phyloP scores from a whole-genome alignment of 2,113 vertebrate genomes.

The Melanerpes aurifrons region DNA sequence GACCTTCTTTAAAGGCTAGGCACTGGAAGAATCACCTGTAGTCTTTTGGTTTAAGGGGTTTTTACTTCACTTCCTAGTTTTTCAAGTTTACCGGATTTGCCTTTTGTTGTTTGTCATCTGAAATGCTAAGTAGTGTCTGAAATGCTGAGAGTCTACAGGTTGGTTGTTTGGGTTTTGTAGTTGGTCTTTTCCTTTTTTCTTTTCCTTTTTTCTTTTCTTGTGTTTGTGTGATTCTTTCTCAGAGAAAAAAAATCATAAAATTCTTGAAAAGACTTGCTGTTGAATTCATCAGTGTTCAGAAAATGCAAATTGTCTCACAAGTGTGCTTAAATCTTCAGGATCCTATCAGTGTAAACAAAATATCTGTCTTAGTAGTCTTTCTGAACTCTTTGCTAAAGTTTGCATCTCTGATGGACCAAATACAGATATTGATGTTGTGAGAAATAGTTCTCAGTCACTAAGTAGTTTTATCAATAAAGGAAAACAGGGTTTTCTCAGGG shows the following conservation, averaged over 20 bases:
- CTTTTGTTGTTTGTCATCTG: not conserved
- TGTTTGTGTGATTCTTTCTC: not conserved
- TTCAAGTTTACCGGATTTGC: not conserved
- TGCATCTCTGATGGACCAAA: not conserved
- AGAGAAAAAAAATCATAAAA: not conserved
- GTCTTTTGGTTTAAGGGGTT: not conserved
- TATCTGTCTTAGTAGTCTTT: not conserved
- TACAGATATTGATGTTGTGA: not conserved
- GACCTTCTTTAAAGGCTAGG: not conserved
- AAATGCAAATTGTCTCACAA: not conserved
- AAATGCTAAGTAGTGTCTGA: too few species aligned
- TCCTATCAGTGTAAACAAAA: not conserved
- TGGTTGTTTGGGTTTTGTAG: too few species aligned
- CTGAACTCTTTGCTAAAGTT: not conserved
- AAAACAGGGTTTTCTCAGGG: not conserved
- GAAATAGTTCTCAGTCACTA: not conserved
- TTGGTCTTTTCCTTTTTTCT: too few species aligned
- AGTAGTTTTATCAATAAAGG: not conserved
- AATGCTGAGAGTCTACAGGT: not conserved
- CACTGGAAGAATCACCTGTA: not conserved
- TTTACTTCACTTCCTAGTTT: not conserved
- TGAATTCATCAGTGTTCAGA: not conserved
- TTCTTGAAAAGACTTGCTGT: not conserved
- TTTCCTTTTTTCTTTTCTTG: too few species aligned
- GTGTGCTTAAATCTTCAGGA: not conserved